Percentiles rank a stretch among this genome's conserved stretches.
phyloP scores from a whole-genome alignment of 2,888 invertebrate genomes.

The Koerneria pararmatus region DNA sequence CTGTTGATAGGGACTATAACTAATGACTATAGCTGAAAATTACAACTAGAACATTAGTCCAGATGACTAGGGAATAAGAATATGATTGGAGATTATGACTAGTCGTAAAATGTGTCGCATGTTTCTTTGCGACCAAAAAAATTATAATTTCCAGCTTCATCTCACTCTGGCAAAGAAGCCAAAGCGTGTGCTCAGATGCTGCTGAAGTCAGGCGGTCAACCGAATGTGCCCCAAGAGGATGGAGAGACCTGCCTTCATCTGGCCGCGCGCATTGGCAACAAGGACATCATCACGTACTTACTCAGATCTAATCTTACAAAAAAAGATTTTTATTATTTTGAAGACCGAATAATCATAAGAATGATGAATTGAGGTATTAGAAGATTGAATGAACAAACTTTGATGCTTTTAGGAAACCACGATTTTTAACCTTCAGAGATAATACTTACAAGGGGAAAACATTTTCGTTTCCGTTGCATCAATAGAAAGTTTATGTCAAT shows the following conservation, averaged over 20 bases:
- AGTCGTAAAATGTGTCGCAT: too few relatives aligned
- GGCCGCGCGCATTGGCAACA: conserved; percentile 85
- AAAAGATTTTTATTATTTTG: not conserved
- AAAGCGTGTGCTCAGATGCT: conserved; percentile 93
- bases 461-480: too few relatives aligned
- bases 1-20: too few relatives aligned
- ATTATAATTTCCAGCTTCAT: conserved; percentile 32
- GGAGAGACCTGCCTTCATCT: conserved; percentile 96
- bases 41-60: too few relatives aligned
- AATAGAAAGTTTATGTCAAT: too few relatives aligned
- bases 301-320: not conserved
- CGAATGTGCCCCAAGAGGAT: conserved; percentile 86
- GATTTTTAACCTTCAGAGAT: not conserved
- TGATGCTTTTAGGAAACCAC: not conserved
- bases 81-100: too few relatives aligned
- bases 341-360: not conserved
- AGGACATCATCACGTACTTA: conserved; percentile 70
- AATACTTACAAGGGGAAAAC: too few relatives aligned
- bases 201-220: conserved; percentile 92
- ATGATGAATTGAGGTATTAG: not conserved
- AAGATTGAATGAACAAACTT: not conserved
- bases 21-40: too few relatives aligned
- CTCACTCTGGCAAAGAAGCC: conserved; percentile 67
- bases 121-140: too few relatives aligned
- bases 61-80: too few relatives aligned